Evolutionary conservation across 2,888 invertebrate genomes (phyloP).

Genomic region (Chrysina gloriosa): DNA sequence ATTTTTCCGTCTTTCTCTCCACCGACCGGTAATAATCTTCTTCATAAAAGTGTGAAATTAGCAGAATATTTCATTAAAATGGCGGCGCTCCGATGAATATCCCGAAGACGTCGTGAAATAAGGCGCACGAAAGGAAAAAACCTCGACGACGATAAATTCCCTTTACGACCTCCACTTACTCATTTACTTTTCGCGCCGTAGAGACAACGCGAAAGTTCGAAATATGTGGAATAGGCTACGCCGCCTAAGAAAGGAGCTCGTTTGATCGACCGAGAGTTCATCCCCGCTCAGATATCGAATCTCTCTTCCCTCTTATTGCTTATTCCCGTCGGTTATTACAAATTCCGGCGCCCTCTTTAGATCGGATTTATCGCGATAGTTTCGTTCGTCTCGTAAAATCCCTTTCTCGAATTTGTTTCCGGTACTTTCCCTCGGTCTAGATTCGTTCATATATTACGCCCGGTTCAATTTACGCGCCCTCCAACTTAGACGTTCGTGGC

Average conservation of each 20-base stretch:
- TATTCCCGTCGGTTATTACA: slow-evolving; percentile 60
- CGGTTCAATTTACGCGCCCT: slow-evolving; percentile 25
- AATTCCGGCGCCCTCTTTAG: slow-evolving; percentile 58
- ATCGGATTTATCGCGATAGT: slow-evolving; percentile 61
- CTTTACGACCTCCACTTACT: slow-evolving; percentile 33
- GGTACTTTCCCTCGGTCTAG: slow-evolving; percentile 9
- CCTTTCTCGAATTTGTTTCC: slow-evolving; percentile 54
- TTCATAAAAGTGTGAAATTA: slow-evolving; percentile 36
- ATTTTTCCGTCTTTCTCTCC: neutral
- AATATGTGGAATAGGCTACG: slow-evolving; percentile 11
- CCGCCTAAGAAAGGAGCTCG: slow-evolving; percentile 32
- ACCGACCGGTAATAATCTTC: slow-evolving; percentile 9
- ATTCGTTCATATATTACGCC: slow-evolving; percentile 28
- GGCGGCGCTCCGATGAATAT: neutral
- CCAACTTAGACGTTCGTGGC: neutral
- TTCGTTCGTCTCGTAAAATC: slow-evolving; percentile 55
- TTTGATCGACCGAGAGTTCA: slow-evolving; percentile 44
- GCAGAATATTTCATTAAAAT: slow-evolving; percentile 33
- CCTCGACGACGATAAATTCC: slow-evolving; percentile 25
- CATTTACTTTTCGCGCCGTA: slow-evolving; percentile 22
- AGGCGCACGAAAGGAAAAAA: slow-evolving; percentile 1
- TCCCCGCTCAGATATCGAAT: slow-evolving; percentile 48
- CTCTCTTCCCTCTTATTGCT: slow-evolving; percentile 58
- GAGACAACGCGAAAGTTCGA: slow-evolving; percentile 10
- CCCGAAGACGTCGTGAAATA: neutral